Evolutionary conservation across 2,888 invertebrate genomes (phyloP), one percentile per base, ranked within the genome.

Genomic region (Thymelicus sylvestris): DNA sequence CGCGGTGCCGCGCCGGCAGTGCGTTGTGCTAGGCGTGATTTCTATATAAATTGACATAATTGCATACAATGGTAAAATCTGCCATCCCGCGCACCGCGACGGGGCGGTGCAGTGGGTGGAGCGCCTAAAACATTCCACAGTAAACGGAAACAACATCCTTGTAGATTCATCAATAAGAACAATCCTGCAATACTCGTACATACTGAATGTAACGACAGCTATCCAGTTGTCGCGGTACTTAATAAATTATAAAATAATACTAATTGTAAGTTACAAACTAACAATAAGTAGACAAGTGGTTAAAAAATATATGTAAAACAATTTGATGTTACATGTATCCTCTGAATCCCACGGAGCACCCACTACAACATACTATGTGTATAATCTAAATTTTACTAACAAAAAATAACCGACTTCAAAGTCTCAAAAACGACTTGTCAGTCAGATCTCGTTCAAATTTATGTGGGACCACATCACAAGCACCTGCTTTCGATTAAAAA

Each of bases 331-430:
- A 41, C 7, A 47, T 13, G 47, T 47, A 52, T 64, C 64, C 64
- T 64, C 38, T 6, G 59, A 38, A 52, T 39, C 38, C 64, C 48
- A 12, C 63, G 6, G 31, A 64, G 15, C 64, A 48, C 64, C 64
- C 50, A 1, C 39, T 19, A 39, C 50, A n/a, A 48, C 63, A 64
- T 52, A 39, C 38, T n/a, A n/a, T n/a, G n/a, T n/a, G n/a, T n/a
- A n/a, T n/a, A n/a, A n/a, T n/a, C n/a, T n/a, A n/a, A n/a, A n/a
- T n/a, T n/a, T n/a, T n/a, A n/a, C n/a, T n/a, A n/a, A n/a, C n/a
- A n/a, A n/a, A n/a, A n/a, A n/a, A n/a, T n/a, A n/a, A n/a, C n/a
- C n/a, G n/a, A n/a, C n/a, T n/a, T n/a, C n/a, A n/a, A n/a, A n/a
- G n/a, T n/a, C n/a, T n/a, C n/a, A n/a, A n/a, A n/a, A n/a, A n/a